phyloP scores from a whole-genome alignment of 92 coral and sea anemone species.

The Actinernus sp. region DNA sequence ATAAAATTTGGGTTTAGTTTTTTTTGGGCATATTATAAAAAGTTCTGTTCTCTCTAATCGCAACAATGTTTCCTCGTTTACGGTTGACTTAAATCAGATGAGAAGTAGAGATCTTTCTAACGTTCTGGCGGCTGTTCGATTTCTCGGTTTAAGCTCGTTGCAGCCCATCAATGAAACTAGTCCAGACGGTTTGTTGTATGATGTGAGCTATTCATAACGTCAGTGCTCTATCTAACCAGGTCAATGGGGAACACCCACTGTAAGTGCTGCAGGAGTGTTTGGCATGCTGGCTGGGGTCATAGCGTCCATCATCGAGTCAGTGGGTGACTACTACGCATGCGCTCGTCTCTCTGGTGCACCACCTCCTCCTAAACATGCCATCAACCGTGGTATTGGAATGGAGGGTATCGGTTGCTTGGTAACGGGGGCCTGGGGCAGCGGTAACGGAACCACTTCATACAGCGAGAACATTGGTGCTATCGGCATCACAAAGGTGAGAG shows the following conservation, averaged over 20 bases:
- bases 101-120: too few species aligned
- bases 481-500: constrained; percentile 88
- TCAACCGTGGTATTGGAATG: constrained; percentile 88
- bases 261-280: constrained; percentile 90
- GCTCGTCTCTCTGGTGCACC: constrained; percentile 94
- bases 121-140: too few species aligned
- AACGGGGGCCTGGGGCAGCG: constrained; percentile 80
- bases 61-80: too few species aligned
- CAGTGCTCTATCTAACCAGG: constrained; percentile 57
- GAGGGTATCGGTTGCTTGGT: constrained; percentile 88
- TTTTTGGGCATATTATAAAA: too few species aligned
- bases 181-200: too few species aligned
- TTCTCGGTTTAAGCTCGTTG: too few species aligned
- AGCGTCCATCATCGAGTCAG: constrained; percentile 85
- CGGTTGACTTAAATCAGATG: too few species aligned
- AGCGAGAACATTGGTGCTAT: constrained; percentile 91
- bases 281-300: constrained; percentile 93
- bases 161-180: too few species aligned
- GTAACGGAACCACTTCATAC: constrained; percentile 85
- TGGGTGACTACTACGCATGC: constrained; percentile 94
- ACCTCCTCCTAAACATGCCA: constrained; percentile 90
- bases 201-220: too few species aligned
- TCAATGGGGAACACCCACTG: constrained; percentile 95
- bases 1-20: too few species aligned
- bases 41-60: too few species aligned